Evolutionary conservation across 2,888 invertebrate species (phyloP), one percentile per base, ranked within the genome.

Genomic region (Nesidiocoris tenuis): DNA sequence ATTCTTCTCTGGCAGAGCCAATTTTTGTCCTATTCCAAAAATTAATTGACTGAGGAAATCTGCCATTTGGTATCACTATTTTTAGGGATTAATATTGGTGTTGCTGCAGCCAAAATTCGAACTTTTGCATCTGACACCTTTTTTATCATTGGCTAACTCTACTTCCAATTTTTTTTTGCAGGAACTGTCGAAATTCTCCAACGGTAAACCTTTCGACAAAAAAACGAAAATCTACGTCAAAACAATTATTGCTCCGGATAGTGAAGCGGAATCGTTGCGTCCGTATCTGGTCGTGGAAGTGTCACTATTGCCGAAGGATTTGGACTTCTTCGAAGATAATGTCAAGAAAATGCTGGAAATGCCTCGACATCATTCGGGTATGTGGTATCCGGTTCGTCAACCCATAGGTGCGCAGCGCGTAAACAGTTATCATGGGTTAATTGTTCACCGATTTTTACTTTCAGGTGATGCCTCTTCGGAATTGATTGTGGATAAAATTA

Each of bases 171-270:
- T 9, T 61, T 61, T 61, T 61, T 17, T 75, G n/a, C 39, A 77
- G 77, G 77, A 64, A 25, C 61, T 78, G 21, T 65, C 76, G 17
- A 76, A 76, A 18, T 68, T 78, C 17, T 61, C 61, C 19, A 65
- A 76, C 7, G 64, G 70, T 22, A 76, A 74, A 57, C 76, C 67
- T 59, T 61, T 68, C 59, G 64, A 23, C 16, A 76, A 76, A 25
- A 76, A 74, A 18, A 55, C 71, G 16, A 74, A 68, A 65, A 57
- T 78, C 1, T 19, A 54, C 12, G 70, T 78, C 16, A 74, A 76
- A 22, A 64, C 77, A 9, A 12, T 68, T 7, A 55, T 61, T 16
- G 65, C 54, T 16, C 57, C 68, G 21, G 76, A 76, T 12, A 61
- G 61, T n/a, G 68, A 61, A 19, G 54, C 61, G 0, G 75, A 75